Base-by-base conservation (phyloP, 2,888 invertebrate genomes). In the Druceiella hillmani region DNA sequence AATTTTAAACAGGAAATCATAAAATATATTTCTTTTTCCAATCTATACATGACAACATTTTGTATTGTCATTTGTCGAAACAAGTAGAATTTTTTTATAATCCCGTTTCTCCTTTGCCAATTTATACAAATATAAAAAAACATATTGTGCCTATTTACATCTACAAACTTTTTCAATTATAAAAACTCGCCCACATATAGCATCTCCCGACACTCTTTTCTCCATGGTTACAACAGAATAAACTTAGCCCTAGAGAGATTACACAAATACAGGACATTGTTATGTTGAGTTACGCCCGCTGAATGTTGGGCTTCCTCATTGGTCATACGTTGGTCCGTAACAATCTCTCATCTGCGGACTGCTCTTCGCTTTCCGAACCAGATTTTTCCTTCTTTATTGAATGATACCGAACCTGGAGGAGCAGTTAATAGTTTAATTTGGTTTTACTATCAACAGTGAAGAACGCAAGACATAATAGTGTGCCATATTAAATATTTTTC, bases 341-440 rank as follows among this genome's bases (percentile, higher is more conserved):
- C 6, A 81, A 58, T 31, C 78, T 74, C 52, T 82, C 82, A 52
- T 81, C 81, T 1, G 73, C 79, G 0, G 80, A 79, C 34, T 78
- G 64, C 20, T 76, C 74, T 40, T 81, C 81, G 43, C 78, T 78
- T 49, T 81, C 81, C 1, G 79, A 78, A 24, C 76, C 76, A 17
- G 71, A 69, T 50, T 73, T 70, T 43, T 74, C 73, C 50, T 74
- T 77, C 52, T 72, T 75, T 46, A 79, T 68, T 13, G 78, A 74
- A 51, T 76, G 74, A 53, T 81, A 81, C 48, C 76, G 72, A 14
- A 74, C 73, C 73, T 74, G 53, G 9, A n/a, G n/a, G n/a, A n/a
- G n/a, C n/a, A n/a, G 45, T 61, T 56, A 17, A 58, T 55, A 43
- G 59, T 60, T 4, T 29, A 28, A 16, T 16, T 31, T 22, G 22